These are phyloP conservation scores for Drosophila mauritiana DNA, from an alignment of 1,140 invertebrate species.

Conservation along the genomic window DNA sequence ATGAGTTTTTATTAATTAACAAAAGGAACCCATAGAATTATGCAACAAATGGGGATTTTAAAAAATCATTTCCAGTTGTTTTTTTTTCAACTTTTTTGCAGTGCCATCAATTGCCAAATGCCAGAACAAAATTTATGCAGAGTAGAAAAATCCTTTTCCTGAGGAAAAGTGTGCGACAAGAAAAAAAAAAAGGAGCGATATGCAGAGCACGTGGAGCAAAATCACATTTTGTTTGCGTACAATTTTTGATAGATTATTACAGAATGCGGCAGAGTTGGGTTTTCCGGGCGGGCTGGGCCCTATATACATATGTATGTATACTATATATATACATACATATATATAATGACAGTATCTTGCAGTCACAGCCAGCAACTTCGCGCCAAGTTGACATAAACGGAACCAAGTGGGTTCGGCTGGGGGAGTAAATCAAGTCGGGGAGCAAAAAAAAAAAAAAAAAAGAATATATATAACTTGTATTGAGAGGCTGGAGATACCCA, in stretches of 20 bases:
- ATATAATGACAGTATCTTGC: conserved; percentile 68
- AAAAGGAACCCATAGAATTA: too few relatives aligned
- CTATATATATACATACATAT: background rate
- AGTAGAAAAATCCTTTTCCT: conserved; percentile 19
- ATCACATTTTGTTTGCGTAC: conserved; percentile 79
- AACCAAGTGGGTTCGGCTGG: background rate
- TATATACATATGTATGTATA: background rate
- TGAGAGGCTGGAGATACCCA: conserved; percentile 21
- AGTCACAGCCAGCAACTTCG: conserved; percentile 66
- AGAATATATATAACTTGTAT: conserved; percentile 7
- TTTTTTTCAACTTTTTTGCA: background rate
- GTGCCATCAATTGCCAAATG: conserved; percentile 68
- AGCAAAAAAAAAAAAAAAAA: conserved; percentile 4
- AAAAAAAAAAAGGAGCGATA: conserved; percentile 11
- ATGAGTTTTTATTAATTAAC: too few relatives aligned
- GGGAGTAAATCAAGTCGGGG: conserved; percentile 43
- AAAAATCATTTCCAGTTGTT: background rate
- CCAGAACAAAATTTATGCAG: conserved; percentile 67
- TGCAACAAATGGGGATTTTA: too few relatives aligned
- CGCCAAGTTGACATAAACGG: conserved; percentile 68
- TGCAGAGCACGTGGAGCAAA: conserved; percentile 60
- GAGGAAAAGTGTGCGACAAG: conserved; percentile 1
- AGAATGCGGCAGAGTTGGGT: conserved; percentile 56
- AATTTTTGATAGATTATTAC: conserved; percentile 82
- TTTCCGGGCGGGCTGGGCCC: background rate